Conservation (phyloP, 2,888 invertebrate species). For the Drosophila setosimentum region DNA sequence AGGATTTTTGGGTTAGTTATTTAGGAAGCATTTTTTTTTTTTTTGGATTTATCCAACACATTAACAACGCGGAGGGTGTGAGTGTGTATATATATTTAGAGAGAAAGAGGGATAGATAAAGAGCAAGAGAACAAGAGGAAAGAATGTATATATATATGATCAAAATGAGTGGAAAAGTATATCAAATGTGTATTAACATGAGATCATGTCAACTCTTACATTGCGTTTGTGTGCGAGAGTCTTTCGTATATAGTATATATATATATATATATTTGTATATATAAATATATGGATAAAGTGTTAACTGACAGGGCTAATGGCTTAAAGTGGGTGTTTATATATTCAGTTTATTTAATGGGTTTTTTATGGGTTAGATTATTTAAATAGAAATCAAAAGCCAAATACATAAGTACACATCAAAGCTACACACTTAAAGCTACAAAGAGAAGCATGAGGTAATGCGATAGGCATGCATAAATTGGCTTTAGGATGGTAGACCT, state of each 20-base stretch:
- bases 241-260: constrained; percentile 8
- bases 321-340: constrained; percentile 17
- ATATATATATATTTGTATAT: constrained; percentile 9
- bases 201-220: constrained; percentile 32
- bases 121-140: constrained; percentile 44
- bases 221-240: constrained; percentile 40
- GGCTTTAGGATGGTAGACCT: constrained; percentile 10
- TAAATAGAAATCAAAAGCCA: constrained; percentile 32
- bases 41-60: constrained; percentile 36
- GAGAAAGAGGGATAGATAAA: constrained; percentile 22
- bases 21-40: constrained; percentile 18
- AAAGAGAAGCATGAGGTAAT: constrained; percentile 35
- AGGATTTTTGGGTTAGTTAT: constrained; percentile 12
- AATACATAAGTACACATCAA: constrained; percentile 26
- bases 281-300: constrained; percentile 16
- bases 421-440: constrained; percentile 64
- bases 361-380: not conserved
- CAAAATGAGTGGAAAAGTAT: constrained; percentile 54
- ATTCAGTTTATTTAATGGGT: not conserved
- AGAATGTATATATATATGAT: constrained; percentile 66
- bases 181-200: constrained; percentile 35
- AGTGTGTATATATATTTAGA: constrained; percentile 6
- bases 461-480: constrained; percentile 63
- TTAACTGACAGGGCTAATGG: constrained; percentile 15
- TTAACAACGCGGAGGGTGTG: constrained; percentile 16